phyloP scores from a whole-genome alignment of 2,888 invertebrate genomes.

The Sminthurinus aureus region DNA sequence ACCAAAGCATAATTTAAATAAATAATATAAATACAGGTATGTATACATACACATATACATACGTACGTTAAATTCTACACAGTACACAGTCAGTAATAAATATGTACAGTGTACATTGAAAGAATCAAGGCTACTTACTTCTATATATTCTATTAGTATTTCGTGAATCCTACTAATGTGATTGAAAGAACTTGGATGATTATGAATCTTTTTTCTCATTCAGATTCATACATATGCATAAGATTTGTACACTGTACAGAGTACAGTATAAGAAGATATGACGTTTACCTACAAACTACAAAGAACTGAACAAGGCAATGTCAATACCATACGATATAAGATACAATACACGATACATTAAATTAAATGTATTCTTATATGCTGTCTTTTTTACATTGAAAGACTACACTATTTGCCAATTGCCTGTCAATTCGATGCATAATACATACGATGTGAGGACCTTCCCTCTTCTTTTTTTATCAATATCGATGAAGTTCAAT shows the following conservation, averaged over 20 bases:
- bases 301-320: conserved; percentile 9
- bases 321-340: neutral
- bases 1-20: too few species aligned
- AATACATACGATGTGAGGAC: neutral
- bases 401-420: too few species aligned
- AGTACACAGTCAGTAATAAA: neutral
- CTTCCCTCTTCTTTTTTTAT: neutral
- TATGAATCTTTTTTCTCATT: neutral
- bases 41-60: too few species aligned
- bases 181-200: neutral
- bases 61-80: too few species aligned
- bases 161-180: neutral
- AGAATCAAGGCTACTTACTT: conserved; percentile 30
- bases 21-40: too few species aligned
- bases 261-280: too few species aligned
- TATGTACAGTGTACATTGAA: neutral
- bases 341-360: neutral
- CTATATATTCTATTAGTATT: too few species aligned
- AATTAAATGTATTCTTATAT: too few species aligned
- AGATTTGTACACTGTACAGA: too few species aligned
- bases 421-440: neutral
- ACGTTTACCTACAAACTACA: neutral
- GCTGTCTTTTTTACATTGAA: too few species aligned
- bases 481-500: neutral
- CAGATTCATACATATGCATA: neutral